Conservation (phyloP, 2,113 vertebrate species). For the Archilochus colubris region DNA sequence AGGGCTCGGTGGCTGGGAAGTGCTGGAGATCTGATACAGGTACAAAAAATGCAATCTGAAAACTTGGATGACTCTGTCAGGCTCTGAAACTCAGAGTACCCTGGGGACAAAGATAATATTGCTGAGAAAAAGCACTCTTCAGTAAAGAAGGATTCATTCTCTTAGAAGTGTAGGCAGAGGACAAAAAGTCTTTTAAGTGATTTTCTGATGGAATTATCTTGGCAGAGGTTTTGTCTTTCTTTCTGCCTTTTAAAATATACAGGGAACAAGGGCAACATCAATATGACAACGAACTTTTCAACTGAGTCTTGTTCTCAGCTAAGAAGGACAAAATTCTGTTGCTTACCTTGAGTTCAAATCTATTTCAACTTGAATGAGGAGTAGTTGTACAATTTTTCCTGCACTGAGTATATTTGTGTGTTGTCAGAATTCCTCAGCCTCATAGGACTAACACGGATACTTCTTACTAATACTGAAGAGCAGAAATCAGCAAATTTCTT, state of each 20-base stretch:
- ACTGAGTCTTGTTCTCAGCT: background rate
- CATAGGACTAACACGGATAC: background rate
- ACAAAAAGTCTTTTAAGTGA: constrained; percentile 38
- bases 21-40: background rate
- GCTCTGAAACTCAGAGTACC: constrained; percentile 61
- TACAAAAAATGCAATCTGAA: constrained; percentile 44
- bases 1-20: background rate
- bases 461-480: background rate
- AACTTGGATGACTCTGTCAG: constrained; percentile 66
- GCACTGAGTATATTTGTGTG: background rate
- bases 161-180: constrained; percentile 7
- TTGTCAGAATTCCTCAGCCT: background rate
- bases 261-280: background rate
- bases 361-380: background rate
- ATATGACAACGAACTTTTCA: constrained; percentile 31
- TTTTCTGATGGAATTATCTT: background rate
- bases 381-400: background rate
- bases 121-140: constrained; percentile 29
- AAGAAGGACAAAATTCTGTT: background rate
- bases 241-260: background rate
- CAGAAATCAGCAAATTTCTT: background rate
- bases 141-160: constrained; percentile 49
- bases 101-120: constrained; percentile 64
- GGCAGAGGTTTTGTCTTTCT: background rate
- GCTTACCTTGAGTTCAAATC: background rate